Evolutionary conservation across 2,113 vertebrate genomes (phyloP), one percentile per base, ranked within the genome.

Genomic region (Rhinopithecus roxellana): DNA sequence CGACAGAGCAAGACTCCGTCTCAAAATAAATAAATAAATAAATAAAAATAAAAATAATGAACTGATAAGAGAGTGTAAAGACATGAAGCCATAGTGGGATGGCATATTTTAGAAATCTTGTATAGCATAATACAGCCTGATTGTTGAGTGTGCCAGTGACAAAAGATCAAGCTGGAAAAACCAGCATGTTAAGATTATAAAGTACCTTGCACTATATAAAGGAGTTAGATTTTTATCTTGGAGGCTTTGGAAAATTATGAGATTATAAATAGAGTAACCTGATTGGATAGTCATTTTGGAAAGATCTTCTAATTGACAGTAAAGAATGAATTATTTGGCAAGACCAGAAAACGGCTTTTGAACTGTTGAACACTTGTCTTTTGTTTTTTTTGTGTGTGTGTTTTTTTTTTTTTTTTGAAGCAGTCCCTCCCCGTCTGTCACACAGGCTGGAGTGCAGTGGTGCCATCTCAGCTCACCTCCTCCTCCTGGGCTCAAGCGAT

Each of bases 181-280:
- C 84, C 59, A 72, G n/a, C 22, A 32, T 69, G 12, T 85, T 90
- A 18, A 85, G 22, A 79, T 90, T 81, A 81, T 81, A 81, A 57
- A 90, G 80, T n/a, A 67, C 70, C 8, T 77, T 87, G 7, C 20
- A 48, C 7, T 91, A 12, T 52, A 35, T 82, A 87, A 93, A 89
- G 64, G 30, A 86, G 30, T 96, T 96, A 86, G 43, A 86, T 38
- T 86, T 78, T 78, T 85, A 93, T 79, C 43, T 85, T 59, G 17
- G 61, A 96, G 61, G 35, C 6, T 90, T 90, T 90, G 22, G 72
- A 38, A 90, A 59, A 72, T 80, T 61, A 64, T 12, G 79, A 50
- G 23, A 77, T 45, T 81, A 70, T 77, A 64, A 85, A 57, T 81
- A 50, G 81, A 77, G 30, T 43, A 82, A 87, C 20, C 11, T 77